These are phyloP conservation scores for Botia almorhae DNA, from an alignment of 2,797 vertebrate genomes.

Conservation along the genomic window DNA sequence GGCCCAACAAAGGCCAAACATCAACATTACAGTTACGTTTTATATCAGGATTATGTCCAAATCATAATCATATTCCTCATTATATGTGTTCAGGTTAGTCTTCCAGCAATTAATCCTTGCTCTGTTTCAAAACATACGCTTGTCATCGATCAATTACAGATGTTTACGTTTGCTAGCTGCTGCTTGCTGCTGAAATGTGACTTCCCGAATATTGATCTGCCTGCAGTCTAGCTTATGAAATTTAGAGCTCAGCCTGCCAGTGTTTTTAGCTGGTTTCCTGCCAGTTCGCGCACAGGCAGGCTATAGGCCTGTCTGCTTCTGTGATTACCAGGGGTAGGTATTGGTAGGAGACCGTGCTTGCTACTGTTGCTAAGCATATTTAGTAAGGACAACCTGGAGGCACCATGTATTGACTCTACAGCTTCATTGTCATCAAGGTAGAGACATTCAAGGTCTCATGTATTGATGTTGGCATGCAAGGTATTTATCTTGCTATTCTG, in stretches of 20 bases:
- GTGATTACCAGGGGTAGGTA: conserved; percentile 30
- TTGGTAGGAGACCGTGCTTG: conserved; percentile 71
- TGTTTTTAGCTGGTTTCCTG: conserved; percentile 76
- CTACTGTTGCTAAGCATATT: conserved; percentile 71
- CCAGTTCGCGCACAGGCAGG: conserved; percentile 77
- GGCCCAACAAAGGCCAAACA: not conserved
- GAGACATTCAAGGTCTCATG: conserved; percentile 74
- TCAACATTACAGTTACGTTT: not conserved
- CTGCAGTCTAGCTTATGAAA: conserved; percentile 83
- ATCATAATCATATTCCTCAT: conserved; percentile 78
- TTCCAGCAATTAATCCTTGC: conserved; percentile 64
- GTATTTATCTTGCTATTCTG: conserved; percentile 77
- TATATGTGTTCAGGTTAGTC: conserved; percentile 52
- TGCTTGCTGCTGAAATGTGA: conserved; percentile 74
- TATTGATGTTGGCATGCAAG: conserved; percentile 63
- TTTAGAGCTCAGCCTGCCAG: conserved; percentile 71
- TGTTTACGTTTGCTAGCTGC: too few species aligned
- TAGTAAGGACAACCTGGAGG: conserved; percentile 71
- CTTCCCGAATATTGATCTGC: conserved; percentile 76
- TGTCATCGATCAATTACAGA: too few species aligned
- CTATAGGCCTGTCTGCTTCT: conserved; percentile 46
- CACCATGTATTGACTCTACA: conserved; percentile 68
- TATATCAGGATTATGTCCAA: conserved; percentile 2
- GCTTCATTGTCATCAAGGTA: conserved; percentile 78
- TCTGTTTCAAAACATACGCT: too few species aligned